Percentiles rank a stretch among this genome's conserved stretches.
phyloP scores from a whole-genome alignment of 2,888 invertebrate genomes.

The Beris chalybata region DNA sequence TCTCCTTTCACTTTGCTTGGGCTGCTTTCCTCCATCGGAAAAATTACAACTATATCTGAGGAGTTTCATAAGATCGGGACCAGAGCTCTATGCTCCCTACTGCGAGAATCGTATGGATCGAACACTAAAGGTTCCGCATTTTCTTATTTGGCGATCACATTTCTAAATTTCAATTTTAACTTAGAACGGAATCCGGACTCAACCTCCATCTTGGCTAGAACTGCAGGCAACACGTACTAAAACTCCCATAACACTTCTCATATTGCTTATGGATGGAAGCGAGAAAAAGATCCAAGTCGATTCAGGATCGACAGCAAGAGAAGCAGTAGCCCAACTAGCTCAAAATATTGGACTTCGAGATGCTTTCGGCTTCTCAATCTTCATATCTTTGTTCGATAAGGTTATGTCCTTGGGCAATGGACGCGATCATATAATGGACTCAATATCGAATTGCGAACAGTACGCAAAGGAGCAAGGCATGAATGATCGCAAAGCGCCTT shows the following conservation, averaged over 20 bases:
- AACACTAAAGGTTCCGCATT: constrained; percentile 63
- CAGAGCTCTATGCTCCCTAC: constrained; percentile 85
- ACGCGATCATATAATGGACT: constrained; percentile 92
- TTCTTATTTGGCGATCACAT: background rate
- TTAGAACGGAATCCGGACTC: constrained; percentile 80
- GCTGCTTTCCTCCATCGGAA: constrained; percentile 89
- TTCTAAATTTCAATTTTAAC: background rate
- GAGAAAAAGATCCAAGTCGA: constrained; percentile 81
- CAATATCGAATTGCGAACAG: constrained; percentile 94
- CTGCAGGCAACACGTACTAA: constrained; percentile 82
- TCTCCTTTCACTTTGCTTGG: constrained; percentile 84
- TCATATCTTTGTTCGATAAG: constrained; percentile 87
- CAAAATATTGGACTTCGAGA: constrained; percentile 76
- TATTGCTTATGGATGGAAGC: constrained; percentile 87
- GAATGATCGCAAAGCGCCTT: constrained; percentile 81
- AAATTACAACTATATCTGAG: constrained; percentile 83
- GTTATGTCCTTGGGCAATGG: constrained; percentile 86
- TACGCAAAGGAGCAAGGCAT: constrained; percentile 89
- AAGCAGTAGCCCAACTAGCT: constrained; percentile 80
- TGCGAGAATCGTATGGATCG: constrained; percentile 82
- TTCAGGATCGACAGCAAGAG: constrained; percentile 88
- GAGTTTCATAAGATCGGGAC: constrained; percentile 83
- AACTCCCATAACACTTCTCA: constrained; percentile 77
- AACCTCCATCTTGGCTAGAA: constrained; percentile 93
- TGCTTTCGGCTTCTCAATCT: constrained; percentile 88